Evolutionary conservation across 2,797 vertebrate genomes (phyloP).

Genomic region (Cetoscarus ocellatus): DNA sequence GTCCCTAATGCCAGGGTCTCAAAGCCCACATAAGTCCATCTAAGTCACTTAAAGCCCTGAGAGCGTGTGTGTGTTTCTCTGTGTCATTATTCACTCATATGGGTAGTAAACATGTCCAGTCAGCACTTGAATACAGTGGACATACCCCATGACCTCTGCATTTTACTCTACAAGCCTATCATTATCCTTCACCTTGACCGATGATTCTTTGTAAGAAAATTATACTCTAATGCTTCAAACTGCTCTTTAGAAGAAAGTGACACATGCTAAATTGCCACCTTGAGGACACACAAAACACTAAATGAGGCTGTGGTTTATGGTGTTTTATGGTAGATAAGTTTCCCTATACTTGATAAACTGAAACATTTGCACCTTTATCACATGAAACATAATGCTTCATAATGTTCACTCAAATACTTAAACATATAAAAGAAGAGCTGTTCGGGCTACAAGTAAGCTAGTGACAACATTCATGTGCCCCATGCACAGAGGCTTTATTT

Average conservation of each 20-base stretch:
- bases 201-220: conserved; percentile 17
- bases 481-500: too few species aligned
- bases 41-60: conserved; percentile 66
- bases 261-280: background rate
- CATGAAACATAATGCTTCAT: too few species aligned
- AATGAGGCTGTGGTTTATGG: background rate
- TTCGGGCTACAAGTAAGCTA: too few species aligned
- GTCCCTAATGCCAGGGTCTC: conserved; percentile 60
- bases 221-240: conserved; percentile 2
- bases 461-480: too few species aligned
- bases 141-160: conserved; percentile 20
- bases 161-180: conserved; percentile 10
- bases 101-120: conserved; percentile 53
- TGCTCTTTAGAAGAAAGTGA: conserved; percentile 1
- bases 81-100: conserved; percentile 47
- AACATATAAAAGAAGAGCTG: too few species aligned
- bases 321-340: background rate
- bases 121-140: conserved; percentile 40
- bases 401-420: too few species aligned
- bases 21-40: conserved; percentile 63
- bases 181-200: conserved; percentile 45
- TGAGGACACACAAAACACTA: conserved; percentile 4
- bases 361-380: too few species aligned
- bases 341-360: too few species aligned
- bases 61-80: conserved; percentile 24